phyloP scores from a whole-genome alignment of 2,797 vertebrate species.

The Tokudaia muenninki region DNA sequence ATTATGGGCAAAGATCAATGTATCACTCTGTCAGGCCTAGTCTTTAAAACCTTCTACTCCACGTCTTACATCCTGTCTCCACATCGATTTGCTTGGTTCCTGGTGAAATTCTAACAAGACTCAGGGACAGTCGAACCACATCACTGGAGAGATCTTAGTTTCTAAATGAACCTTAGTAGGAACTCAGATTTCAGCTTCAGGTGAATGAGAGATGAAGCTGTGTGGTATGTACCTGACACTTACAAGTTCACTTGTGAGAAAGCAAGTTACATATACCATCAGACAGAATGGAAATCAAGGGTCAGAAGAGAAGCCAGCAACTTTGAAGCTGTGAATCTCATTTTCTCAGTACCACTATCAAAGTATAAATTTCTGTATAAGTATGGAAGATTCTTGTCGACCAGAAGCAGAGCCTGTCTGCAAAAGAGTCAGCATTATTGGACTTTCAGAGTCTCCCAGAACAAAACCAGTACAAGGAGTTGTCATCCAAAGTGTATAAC shows the following conservation, averaged over 20 bases:
- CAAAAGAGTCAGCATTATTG: no score
- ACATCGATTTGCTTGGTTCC: not conserved
- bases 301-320: not conserved
- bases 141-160: not conserved
- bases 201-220: not conserved
- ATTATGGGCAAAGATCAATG: not conserved
- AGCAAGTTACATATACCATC: not conserved
- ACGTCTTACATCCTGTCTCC: not conserved
- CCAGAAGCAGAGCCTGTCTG: not conserved
- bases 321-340: conserved; percentile 29
- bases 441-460: not conserved
- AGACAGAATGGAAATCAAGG: not conserved
- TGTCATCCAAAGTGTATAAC: not conserved
- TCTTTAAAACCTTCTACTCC: not conserved
- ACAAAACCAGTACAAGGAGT: not conserved
- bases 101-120: not conserved
- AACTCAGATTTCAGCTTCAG: conserved; percentile 1
- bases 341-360: not conserved
- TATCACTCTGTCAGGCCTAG: not conserved
- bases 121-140: not conserved
- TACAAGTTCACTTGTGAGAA: not conserved
- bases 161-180: not conserved
- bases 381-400: not conserved
- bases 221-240: not conserved
- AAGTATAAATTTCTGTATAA: not conserved